Evolutionary conservation across 2,113 vertebrate genomes (phyloP), one percentile per base, ranked within the genome.

Genomic region (Procavia capensis): DNA sequence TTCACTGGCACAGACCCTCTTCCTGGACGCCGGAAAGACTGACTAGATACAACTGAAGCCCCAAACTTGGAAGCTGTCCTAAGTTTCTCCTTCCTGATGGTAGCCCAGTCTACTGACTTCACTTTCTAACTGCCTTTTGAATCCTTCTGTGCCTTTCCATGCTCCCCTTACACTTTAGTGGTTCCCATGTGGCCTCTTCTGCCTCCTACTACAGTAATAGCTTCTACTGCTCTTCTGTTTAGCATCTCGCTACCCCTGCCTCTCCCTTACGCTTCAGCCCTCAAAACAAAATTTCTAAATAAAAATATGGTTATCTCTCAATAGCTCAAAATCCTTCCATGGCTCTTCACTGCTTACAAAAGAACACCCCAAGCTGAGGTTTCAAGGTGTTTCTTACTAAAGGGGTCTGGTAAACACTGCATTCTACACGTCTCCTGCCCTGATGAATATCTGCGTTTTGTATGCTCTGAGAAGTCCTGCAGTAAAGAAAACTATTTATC

Each of bases 261-360:
- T 9, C n/a, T 72, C 43, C 34, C 47, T 74, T 9, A 3, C 43
- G 47, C 64, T 63, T 81, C 50, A 22, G 39, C 74, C 39, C 19
- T 54, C n/a, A 75, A 36, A 87, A 64, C 70, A 47, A 13, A 70
- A 85, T 50, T 92, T 90, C 81, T 83, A 82, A 75, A 70, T 91
- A 83, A 61, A 91, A 87, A 88, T 4, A 47, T 88, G 82, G 1
- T 43, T 43, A 66, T 81, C 63, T 90, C 10, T 66, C 63, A 85
- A 90, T 1, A 36, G 81, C 22, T 47, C 59, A 27, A 34, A 91
- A 78, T 61, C 29, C 39, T 70, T 54, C 50, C 24, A 72, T 27
- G 47, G 9, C 19, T 66, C 50, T 82, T 89, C 34, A 92, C 0
- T 61, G 25, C 66, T 96, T 68, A 54, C 0, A 79, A n/a, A 5